A percentile compares a stretch with the other conserved stretches of the same genome.
Evolutionary conservation across 2,113 vertebrate genomes (phyloP).

Genomic region (Corapipo altera): DNA sequence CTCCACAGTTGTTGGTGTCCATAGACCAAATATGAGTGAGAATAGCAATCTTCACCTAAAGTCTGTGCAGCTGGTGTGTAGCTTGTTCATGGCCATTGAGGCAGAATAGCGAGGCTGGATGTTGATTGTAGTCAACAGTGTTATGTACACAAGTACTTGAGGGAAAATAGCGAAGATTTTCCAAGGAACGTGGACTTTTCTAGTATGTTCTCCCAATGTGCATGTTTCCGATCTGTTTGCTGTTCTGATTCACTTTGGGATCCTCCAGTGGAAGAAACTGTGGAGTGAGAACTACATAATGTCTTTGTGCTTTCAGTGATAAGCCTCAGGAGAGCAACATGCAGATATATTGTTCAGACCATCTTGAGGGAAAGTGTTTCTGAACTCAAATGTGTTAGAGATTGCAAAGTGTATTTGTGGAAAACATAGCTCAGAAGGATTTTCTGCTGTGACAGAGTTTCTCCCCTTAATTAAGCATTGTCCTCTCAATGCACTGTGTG

Average conservation of each 20-base stretch:
- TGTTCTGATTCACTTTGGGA: neutral
- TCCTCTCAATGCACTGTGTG: neutral
- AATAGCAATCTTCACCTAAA: neutral
- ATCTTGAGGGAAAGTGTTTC: neutral
- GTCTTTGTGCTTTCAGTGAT: neutral
- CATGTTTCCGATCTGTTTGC: neutral
- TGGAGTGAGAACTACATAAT: neutral
- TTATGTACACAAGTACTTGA: neutral
- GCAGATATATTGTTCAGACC: accelerated
- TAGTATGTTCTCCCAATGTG: neutral
- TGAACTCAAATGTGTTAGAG: neutral
- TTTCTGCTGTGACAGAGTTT: neutral
- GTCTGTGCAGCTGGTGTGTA: neutral
- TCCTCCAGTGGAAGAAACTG: neutral
- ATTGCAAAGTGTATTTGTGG: neutral
- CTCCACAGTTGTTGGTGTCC: neutral
- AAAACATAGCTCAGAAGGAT: neutral
- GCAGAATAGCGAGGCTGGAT: neutral
- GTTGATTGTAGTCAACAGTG: neutral
- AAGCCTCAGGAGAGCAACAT: neutral
- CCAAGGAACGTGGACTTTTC: neutral
- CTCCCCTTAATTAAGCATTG: conserved; percentile 1
- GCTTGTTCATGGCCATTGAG: neutral
- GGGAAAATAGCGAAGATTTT: neutral
- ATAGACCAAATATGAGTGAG: neutral